Conservation (phyloP, 2,113 vertebrate species). For the Atlantisia rogersi region DNA sequence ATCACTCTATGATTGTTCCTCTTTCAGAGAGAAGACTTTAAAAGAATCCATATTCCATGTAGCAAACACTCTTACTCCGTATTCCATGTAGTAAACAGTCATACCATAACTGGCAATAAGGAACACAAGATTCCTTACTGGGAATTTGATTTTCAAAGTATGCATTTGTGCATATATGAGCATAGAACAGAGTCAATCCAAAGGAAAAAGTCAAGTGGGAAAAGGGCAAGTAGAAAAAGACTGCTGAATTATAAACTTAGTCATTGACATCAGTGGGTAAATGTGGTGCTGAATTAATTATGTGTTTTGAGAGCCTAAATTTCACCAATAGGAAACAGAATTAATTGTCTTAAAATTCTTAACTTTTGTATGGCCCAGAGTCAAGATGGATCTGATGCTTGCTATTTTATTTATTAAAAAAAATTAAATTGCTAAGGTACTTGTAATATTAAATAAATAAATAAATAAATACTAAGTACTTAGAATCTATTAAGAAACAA, state of each 20-base stretch:
- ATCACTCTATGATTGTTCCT: neutral
- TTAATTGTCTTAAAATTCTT: neutral
- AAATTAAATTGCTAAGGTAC: neutral
- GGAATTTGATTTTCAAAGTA: constrained; percentile 51
- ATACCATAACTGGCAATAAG: constrained; percentile 17
- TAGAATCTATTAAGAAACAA: neutral
- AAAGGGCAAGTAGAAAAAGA: neutral
- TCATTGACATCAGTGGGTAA: neutral
- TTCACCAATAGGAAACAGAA: neutral
- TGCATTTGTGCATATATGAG: neutral
- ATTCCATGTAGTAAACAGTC: neutral
- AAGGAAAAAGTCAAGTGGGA: neutral
- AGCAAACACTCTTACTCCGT: neutral
- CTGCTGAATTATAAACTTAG: neutral
- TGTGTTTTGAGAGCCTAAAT: neutral
- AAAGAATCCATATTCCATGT: neutral
- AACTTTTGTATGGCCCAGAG: neutral
- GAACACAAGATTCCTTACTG: constrained; percentile 1
- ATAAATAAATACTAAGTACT: neutral
- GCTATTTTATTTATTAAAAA: neutral
- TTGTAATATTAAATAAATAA: neutral
- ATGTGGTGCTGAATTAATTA: neutral
- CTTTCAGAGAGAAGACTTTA: constrained; percentile 37
- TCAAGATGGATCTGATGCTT: neutral
- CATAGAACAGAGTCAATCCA: neutral